Conservation (phyloP, 2,113 vertebrate genomes). For the Eptesicus fuscus region DNA sequence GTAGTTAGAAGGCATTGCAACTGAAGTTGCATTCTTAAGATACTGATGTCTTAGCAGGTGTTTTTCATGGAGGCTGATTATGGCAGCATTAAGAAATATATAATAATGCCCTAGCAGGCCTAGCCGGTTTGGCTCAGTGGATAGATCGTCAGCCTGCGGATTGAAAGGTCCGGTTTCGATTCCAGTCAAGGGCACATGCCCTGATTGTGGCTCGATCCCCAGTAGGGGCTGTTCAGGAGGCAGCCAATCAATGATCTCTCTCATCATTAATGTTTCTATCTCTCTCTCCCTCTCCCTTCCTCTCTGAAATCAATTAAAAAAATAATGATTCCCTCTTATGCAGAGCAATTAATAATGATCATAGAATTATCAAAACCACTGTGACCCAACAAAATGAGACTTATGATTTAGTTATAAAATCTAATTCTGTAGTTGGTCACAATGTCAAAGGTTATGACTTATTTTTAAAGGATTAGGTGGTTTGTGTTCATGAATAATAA, state of each 20-base stretch:
- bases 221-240: too few species aligned
- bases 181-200: too few species aligned
- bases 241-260: too few species aligned
- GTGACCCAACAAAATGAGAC: neutral
- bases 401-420: constrained; percentile 25
- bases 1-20: neutral
- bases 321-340: neutral
- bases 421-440: neutral
- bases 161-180: too few species aligned
- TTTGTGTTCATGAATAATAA: constrained; percentile 5
- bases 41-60: neutral
- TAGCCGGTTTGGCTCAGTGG: neutral
- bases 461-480: neutral
- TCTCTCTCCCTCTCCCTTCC: too few species aligned
- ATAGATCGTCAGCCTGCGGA: too few species aligned
- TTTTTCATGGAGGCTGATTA: neutral
- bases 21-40: constrained; percentile 11
- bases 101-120: neutral
- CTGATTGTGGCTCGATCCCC: too few species aligned
- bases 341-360: constrained; percentile 13
- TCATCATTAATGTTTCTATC: too few species aligned
- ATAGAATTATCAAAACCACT: neutral
- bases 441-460: neutral
- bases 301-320: too few species aligned
- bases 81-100: neutral